Base-by-base conservation (phyloP, 2,888 invertebrate genomes). In the Leptinotarsa tumamoca region DNA sequence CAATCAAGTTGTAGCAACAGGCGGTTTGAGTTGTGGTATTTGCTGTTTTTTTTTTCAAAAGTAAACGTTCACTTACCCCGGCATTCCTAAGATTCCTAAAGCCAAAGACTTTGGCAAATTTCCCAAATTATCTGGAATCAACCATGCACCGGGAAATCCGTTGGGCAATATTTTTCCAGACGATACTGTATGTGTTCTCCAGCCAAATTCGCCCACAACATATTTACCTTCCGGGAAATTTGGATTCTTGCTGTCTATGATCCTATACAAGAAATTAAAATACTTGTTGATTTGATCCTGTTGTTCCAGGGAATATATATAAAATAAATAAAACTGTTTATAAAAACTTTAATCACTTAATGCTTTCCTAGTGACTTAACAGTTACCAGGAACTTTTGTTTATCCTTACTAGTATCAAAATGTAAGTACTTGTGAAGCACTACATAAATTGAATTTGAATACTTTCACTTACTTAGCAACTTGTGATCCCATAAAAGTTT, bases 401-500 rank as follows among this genome's bases (percentile, higher is more conserved):
- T 33, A 33, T 33, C 2, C 33, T 33, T 33, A 33, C 33, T 33
- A 33, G 2, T 33, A 33, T 33, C 33, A 33, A 33, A 33, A 33
- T 33, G 33, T 1, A 33, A 33, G 33, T 33, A 10, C 33, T 33
- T 10, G 27, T 27, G 27, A 27, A 27, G 27, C 5, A 27, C 1
- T 27, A 10, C 7, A 33, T 33, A 10, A 7, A 33, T 33, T 33
- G 33, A 33, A 33, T 33, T 33, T 33, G 33, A 33, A 33, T 7
- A 33, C 7, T 33, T 4, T 63, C 63, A 63, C 89, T 85, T 89
- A 93, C 93, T 91, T 92, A 17, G 93, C 94, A 58, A 95, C 91
- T 89, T 94, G 94, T 68, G 90, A 89, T 33, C 94, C 94, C 72
- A 94, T 91, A 92, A 94, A 93, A 52, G 92, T 91, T n/a, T 89